Percentiles rank a stretch among this genome's conserved stretches.
Evolutionary conservation across 35 echinoderm and acorn worm genomes (phyloP).

Genomic region (Ophioderma brevispina): DNA sequence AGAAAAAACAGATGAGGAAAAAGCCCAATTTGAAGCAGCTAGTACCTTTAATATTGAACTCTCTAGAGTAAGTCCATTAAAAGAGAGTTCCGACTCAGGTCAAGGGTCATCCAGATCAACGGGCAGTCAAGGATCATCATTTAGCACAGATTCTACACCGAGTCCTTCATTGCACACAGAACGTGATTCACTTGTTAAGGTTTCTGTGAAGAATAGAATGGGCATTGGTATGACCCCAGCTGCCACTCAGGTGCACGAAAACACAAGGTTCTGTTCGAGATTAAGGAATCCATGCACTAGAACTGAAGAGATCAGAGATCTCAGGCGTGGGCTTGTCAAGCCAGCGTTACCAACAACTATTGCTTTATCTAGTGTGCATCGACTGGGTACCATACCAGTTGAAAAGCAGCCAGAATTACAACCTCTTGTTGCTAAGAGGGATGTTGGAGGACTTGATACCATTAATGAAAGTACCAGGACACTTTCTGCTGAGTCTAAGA

Average conservation of each 20-base stretch:
- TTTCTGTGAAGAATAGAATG: constrained; percentile 44
- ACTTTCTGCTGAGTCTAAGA: neutral
- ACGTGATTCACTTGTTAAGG: neutral
- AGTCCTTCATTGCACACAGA: constrained; percentile 60
- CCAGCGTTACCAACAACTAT: neutral
- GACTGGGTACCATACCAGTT: neutral
- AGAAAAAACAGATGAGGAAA: neutral
- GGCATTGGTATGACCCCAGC: constrained; percentile 75
- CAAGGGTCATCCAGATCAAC: constrained; percentile 80
- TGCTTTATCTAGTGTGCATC: neutral
- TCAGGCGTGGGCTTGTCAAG: neutral
- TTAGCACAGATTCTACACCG: constrained; percentile 74
- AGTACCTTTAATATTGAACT: constrained; percentile 75
- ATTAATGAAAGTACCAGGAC: neutral
- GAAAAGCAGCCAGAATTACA: neutral
- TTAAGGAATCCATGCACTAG: neutral
- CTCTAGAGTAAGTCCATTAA: constrained; percentile 57
- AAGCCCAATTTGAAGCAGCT: constrained; percentile 11
- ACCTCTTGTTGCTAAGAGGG: neutral
- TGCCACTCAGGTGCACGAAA: constrained; percentile 44
- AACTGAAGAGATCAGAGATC: neutral
- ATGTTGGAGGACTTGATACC: neutral
- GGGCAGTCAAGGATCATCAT: constrained; percentile 63
- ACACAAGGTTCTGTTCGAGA: neutral
- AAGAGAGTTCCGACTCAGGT: constrained; percentile 75